Base-by-base conservation (phyloP, 2,888 invertebrate species). In the Caradrina kadenii region DNA sequence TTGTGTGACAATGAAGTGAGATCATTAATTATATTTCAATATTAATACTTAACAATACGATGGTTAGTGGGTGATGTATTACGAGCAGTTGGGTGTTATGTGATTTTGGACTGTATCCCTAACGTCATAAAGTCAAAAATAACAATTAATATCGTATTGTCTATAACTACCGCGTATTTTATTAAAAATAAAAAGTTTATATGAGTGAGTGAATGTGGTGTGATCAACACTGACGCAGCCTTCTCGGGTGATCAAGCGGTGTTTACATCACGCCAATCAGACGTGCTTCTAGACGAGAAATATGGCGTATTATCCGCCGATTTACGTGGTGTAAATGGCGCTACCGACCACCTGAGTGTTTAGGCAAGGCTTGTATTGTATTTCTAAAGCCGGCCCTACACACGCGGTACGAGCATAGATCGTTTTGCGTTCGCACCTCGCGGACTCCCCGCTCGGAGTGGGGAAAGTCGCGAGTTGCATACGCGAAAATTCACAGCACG, bases 1-100 rank as follows among this genome's bases (percentile, higher is more conserved):
- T 91, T 92, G 94, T 93, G 94, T 93, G 94, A 95, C 94, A 93
- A 91, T 90, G 91, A 90, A 93, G 93, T 96, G 95, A 96, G 95
- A 96, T 96, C 95, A 95, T 92, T 91, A 91, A 91, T 83, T 83
- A 85, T 91, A 93, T 81, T 92, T 94, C 93, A 93, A 92, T 91
- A 94, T 94, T 93, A 95, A 95, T 95, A 94, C 95, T 94, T 93
- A 93, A 92, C 89, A 92, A 93, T 92, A 93, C 88, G 89, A 92
- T 90, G 89, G 76, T 92, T 92, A 92, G 90, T 92, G 87, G 86
- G 87, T 91, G 87, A 89, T 88, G 88, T 88, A 73, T 77, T 74
- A 67, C 79, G 73, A 87, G 75, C 70, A 81, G 86, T 80, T 79
- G 70, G 56, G 71, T 69, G 66, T 75, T 70, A 85, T 85, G 86